Conservation (phyloP, 2,888 invertebrate species). For the Dyspetes luteomarginatus region DNA sequence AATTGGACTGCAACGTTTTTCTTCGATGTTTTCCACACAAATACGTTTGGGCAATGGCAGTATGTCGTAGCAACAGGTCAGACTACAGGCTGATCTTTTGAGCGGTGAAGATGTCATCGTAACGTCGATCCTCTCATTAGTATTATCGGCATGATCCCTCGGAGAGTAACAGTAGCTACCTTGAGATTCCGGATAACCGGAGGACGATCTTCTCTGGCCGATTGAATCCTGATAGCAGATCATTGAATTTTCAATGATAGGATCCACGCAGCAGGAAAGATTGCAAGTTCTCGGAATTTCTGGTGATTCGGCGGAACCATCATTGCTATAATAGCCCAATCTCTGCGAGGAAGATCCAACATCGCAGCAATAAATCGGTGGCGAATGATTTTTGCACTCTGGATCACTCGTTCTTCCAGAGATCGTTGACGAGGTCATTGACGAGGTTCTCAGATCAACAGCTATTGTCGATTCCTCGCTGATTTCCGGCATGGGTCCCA, state of each 20-base stretch:
- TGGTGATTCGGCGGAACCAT: constrained; percentile 61
- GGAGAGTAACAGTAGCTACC: constrained; percentile 75
- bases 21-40: constrained; percentile 70
- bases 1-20: constrained; percentile 63
- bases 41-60: constrained; percentile 72
- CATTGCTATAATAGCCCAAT: constrained; percentile 70
- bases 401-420: constrained; percentile 68
- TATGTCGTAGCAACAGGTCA: constrained; percentile 74
- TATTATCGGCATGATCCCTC: constrained; percentile 64
- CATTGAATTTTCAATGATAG: constrained; percentile 54
- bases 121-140: constrained; percentile 53
- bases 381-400: constrained; percentile 71
- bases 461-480: constrained; percentile 71
- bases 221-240: constrained; percentile 59
- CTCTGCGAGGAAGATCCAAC: constrained; percentile 66
- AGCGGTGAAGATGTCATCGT: constrained; percentile 46
- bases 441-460: constrained; percentile 77
- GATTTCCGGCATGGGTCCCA: constrained; percentile 77
- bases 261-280: constrained; percentile 76
- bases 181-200: constrained; percentile 70
- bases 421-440: constrained; percentile 19
- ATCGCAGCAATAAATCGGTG: constrained; percentile 73
- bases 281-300: constrained; percentile 69
- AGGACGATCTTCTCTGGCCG: constrained; percentile 71
- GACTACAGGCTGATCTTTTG: constrained; percentile 72